Conservation (phyloP, 2,113 vertebrate species). For the Panthera uncia region DNA sequence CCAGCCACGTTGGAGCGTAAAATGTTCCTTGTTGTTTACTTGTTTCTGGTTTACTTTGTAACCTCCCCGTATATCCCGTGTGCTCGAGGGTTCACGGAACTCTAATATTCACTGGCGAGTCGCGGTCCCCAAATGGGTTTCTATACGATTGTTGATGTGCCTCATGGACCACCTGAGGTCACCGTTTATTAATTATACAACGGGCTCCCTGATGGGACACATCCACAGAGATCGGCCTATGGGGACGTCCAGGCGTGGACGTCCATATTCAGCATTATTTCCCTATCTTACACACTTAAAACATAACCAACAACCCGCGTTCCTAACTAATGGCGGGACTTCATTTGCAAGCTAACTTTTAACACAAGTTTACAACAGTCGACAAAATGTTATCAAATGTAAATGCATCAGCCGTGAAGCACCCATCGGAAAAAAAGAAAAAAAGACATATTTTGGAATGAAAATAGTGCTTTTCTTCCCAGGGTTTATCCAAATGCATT, state of each 20-base stretch:
- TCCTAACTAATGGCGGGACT: too few species aligned
- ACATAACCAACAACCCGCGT: background rate
- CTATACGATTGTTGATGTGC: background rate
- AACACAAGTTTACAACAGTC: background rate
- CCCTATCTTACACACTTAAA: background rate
- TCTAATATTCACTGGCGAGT: rapidly evolving
- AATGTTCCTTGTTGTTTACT: background rate
- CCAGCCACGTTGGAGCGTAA: too few species aligned
- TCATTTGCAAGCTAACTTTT: background rate
- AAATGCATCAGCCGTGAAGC: background rate
- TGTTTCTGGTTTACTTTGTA: background rate
- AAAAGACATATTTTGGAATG: background rate
- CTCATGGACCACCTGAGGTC: background rate
- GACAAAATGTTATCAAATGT: rapidly evolving
- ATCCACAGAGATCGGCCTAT: background rate
- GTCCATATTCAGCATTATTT: background rate
- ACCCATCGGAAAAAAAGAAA: background rate
- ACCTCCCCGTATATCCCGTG: rapidly evolving
- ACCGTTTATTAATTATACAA: background rate
- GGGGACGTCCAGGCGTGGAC: background rate
- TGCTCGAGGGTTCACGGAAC: background rate
- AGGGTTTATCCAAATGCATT: background rate
- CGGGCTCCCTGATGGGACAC: rapidly evolving
- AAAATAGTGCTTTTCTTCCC: background rate
- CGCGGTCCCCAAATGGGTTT: background rate